A percentile compares a stretch with the other conserved stretches of the same genome.
Evolutionary conservation across 2,888 invertebrate species (phyloP).

Genomic region (Stenotaenia linearis): DNA sequence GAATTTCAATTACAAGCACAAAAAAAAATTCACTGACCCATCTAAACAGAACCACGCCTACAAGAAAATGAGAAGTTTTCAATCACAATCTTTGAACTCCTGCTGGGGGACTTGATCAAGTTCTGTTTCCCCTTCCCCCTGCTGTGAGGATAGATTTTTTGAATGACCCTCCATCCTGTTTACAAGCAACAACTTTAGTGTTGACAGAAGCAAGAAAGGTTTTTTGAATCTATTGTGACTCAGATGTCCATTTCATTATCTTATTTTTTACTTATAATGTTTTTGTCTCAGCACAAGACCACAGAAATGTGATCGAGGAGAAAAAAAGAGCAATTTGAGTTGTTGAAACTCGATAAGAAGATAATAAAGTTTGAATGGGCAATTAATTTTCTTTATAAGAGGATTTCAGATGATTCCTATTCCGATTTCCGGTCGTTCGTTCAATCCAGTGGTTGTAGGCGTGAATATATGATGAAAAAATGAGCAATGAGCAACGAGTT

Average conservation of each 20-base stretch:
- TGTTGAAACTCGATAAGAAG: background rate
- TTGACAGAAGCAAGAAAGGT: background rate
- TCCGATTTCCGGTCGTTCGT: background rate
- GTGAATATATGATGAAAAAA: background rate
- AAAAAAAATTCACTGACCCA: background rate
- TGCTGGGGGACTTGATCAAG: background rate
- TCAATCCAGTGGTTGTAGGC: background rate
- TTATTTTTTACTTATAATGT: no score
- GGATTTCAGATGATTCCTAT: background rate
- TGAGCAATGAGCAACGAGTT: background rate
- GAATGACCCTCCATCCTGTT: background rate
- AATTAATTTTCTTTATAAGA: no score
- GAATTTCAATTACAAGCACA: no score
- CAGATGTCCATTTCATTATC: background rate
- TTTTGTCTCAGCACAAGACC: no score
- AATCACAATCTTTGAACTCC: background rate
- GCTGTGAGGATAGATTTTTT: background rate
- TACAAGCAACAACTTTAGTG: background rate
- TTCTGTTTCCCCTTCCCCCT: no score
- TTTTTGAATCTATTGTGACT: background rate
- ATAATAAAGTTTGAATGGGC: background rate
- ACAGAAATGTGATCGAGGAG: background rate
- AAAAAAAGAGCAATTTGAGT: no score
- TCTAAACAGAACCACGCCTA: constrained; percentile 2
- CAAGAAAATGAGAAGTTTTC: background rate